Base-by-base conservation (phyloP, 2,113 vertebrate species). In the Elaphurus davidianus region DNA sequence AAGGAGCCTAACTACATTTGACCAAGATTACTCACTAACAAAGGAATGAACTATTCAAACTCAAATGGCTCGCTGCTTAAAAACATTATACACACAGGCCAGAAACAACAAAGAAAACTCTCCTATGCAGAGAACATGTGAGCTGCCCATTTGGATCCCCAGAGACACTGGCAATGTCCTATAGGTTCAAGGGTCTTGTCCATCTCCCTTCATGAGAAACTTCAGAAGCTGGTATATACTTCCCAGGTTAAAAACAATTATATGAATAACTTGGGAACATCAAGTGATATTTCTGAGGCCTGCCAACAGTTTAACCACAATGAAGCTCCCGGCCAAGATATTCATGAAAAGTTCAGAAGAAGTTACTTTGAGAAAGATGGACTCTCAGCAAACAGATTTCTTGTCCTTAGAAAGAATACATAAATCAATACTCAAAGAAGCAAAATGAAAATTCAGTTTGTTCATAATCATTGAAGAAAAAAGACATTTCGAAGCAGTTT, bases 1-100 rank as follows among this genome's bases (percentile, higher is more conserved):
- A 98, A 98, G 98, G 92, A 98, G 96, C 94, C 90, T 96, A 98
- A 97, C 93, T 98, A 96, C 98, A 97, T 98, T 98, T 97, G 97
- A 98, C 98, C 97, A 96, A 96, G 97, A 98, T 99, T 98, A 99
- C 98, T 99, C 97, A 99, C 98, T 95, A 97, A 99, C 98, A 99
- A 98, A 98, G 98, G 98, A 99, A 99, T 98, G 99, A 99, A 87
- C 94, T 87, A 71, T 97, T 90, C 97, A 96, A 98, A 98, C 97
- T 98, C 97, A 95, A 97, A 97, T 93, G 98, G 98, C 97, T 98
- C 87, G 36, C 55, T 94, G 54, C 98, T 98, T 95, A 52, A 98
- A 98, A 98, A 97, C 96, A 98, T 76, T 83, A 95, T 30, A 71
- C 87, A 93, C 84, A 95, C 95, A 50, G 91, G 98, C 98, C 98